A percentile compares a stretch with the other conserved stretches of the same genome.
phyloP scores from a whole-genome alignment of 2,888 invertebrate species.

The Hemithea aestivaria region DNA sequence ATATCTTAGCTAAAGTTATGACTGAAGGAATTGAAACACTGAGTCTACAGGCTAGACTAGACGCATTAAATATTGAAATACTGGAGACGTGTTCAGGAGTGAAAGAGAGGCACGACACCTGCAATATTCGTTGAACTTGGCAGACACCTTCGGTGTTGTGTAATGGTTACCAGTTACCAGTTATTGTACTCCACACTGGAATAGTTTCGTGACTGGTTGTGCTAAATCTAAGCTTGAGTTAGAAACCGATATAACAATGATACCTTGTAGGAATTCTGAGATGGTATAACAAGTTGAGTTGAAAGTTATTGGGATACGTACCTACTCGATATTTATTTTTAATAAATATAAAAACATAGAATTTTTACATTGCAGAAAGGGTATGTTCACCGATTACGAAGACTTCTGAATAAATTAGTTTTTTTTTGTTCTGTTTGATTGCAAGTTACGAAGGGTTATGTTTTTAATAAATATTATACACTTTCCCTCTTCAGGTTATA shows the following conservation, averaged over 20 bases:
- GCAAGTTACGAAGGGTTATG: no score
- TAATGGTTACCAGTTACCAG: slow-evolving; percentile 16
- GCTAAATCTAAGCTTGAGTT: slow-evolving; percentile 14
- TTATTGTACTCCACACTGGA: slow-evolving; percentile 24
- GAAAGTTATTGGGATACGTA: no score
- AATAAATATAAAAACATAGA: no score
- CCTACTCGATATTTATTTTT: no score
- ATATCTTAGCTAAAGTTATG: slow-evolving; percentile 25
- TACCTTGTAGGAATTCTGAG: no score
- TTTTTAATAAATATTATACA: no score
- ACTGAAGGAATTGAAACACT: slow-evolving; percentile 30
- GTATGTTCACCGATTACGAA: no score
- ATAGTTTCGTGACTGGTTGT: slow-evolving; percentile 31
- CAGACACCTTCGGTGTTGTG: slow-evolving; percentile 41
- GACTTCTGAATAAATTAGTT: no score
- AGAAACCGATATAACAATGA: background rate
- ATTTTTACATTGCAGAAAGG: no score
- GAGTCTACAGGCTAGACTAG: slow-evolving; percentile 31
- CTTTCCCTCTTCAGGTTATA: no score
- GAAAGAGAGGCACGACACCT: slow-evolving; percentile 33
- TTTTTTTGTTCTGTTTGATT: no score
- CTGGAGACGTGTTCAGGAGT: slow-evolving; percentile 22
- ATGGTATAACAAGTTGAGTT: no score
- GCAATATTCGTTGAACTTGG: slow-evolving; percentile 51
- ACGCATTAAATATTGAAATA: slow-evolving; percentile 54